Base-by-base conservation (phyloP, 2,888 invertebrate genomes). In the Emesis castigata region DNA sequence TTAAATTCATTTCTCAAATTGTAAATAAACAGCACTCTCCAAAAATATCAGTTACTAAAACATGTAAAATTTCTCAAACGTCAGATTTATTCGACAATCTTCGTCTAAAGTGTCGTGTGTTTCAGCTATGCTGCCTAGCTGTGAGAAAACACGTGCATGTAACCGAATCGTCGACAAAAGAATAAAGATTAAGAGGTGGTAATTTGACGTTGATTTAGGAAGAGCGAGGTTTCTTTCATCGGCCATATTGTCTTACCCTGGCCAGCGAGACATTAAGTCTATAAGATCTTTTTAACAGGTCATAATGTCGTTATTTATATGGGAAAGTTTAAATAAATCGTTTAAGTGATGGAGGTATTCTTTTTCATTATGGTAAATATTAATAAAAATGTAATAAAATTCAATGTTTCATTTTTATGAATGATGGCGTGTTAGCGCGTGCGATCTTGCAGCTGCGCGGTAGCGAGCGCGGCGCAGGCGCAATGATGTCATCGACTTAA, bases 161-260 rank as follows among this genome's bases (percentile, higher is more conserved):
- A 95, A 95, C 93, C 92, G 89, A 93, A 94, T 93, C 93, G 91
- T 90, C 91, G 89, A 91, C 93, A 92, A 92, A 92, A 94, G 94
- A 94, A 95, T 94, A 94, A 92, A 20, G 93, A 94, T 94, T 94
- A 92, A 20, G 93, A 94, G 92, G 93, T 94, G 94, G 94, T 94
- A 94, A 94, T 95, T 94, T 94, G 95, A 95, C 95, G 88, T 94
- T 95, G 95, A 95, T 94, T 94, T 94, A 95, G 91, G 91, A 91
- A 92, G 91, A 92, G 90, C 89, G 87, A 88, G 88, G 82, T 85
- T 85, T 90, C 92, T 93, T 92, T 94, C 93, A 93, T 92, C 91
- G 91, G 85, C 80, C 84, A 90, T 92, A 92, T 94, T 93, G 93
- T 93, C 93, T 94, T 94, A 93, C 94, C 87, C 87, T 87, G 86